A percentile compares a stretch with the other conserved stretches of the same genome.
These are phyloP conservation scores for Pelecanoides urinatrix DNA, from an alignment of 2,113 vertebrate genomes.

Conservation along the genomic window DNA sequence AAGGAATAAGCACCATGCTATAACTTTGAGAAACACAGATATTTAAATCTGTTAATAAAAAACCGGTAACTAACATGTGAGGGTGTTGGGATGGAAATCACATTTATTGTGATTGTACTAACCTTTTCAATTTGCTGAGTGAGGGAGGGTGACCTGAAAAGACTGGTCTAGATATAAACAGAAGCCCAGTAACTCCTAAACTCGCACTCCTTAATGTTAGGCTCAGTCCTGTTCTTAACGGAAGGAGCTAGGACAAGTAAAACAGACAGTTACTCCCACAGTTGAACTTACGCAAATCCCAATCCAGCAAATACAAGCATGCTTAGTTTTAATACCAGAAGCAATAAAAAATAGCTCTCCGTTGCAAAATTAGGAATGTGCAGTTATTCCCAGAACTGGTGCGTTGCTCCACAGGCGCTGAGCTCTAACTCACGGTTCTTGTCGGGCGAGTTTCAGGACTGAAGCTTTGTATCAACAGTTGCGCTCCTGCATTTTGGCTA, in stretches of 20 bases:
- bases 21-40: background rate
- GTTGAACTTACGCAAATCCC: background rate
- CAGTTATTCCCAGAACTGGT: background rate
- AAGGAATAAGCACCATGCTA: background rate
- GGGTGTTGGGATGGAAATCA: background rate
- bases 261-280: background rate
- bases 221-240: background rate
- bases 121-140: background rate
- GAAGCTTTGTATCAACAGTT: background rate
- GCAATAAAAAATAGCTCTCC: background rate
- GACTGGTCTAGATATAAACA: background rate
- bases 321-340: background rate
- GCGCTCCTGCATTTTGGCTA: accelerated
- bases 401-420: background rate
- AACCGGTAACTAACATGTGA: background rate
- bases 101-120: background rate
- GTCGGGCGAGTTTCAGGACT: background rate
- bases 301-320: background rate
- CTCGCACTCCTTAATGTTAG: accelerated
- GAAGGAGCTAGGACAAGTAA: background rate
- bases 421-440: accelerated
- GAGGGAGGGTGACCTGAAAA: background rate
- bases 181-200: background rate
- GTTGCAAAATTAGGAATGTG: background rate
- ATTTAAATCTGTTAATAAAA: background rate